phyloP scores from a whole-genome alignment of 2,888 invertebrate species.

The Phoronis australis region DNA sequence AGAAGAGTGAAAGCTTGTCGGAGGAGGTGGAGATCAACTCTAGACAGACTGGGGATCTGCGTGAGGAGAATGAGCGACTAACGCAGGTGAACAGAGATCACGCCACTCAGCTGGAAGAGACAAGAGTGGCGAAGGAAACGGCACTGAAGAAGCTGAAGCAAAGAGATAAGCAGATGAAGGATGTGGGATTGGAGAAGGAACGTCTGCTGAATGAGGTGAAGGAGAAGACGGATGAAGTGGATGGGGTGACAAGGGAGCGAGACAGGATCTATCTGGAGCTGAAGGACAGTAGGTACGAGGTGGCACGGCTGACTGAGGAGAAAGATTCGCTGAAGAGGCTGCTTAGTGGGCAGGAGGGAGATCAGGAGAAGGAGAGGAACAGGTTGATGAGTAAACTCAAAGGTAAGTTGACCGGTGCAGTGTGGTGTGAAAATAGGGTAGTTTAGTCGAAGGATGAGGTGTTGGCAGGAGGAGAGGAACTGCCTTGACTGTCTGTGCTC shows the following conservation, averaged over 20 bases:
- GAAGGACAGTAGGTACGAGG: slow-evolving; percentile 26
- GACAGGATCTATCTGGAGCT: slow-evolving; percentile 28
- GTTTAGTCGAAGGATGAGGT: no score
- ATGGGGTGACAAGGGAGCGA: slow-evolving; percentile 28
- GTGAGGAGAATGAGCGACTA: slow-evolving; percentile 34
- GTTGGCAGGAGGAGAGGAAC: no score
- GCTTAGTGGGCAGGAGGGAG: slow-evolving; percentile 25
- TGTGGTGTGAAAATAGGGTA: no score
- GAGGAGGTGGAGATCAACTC: slow-evolving; percentile 31
- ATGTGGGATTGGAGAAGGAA: slow-evolving; percentile 28
- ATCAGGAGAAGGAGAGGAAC: slow-evolving; percentile 29
- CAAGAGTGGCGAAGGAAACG: slow-evolving; percentile 24
- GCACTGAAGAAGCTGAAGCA: slow-evolving; percentile 34
- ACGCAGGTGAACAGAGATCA: slow-evolving; percentile 25
- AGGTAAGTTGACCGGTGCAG: no score
- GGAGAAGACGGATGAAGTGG: slow-evolving; percentile 23
- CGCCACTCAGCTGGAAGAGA: slow-evolving; percentile 28
- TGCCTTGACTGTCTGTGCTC: no score
- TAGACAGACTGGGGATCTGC: slow-evolving; percentile 23
- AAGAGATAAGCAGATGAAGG: slow-evolving; percentile 27
- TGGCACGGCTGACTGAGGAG: slow-evolving; percentile 27
- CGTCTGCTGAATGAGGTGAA: slow-evolving; percentile 20
- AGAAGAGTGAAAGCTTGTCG: slow-evolving; percentile 31
- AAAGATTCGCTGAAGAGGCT: slow-evolving; percentile 25
- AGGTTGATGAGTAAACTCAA: no score